Base-by-base conservation (phyloP, 1,140 invertebrate genomes). In the Drosophila subpulchrella region DNA sequence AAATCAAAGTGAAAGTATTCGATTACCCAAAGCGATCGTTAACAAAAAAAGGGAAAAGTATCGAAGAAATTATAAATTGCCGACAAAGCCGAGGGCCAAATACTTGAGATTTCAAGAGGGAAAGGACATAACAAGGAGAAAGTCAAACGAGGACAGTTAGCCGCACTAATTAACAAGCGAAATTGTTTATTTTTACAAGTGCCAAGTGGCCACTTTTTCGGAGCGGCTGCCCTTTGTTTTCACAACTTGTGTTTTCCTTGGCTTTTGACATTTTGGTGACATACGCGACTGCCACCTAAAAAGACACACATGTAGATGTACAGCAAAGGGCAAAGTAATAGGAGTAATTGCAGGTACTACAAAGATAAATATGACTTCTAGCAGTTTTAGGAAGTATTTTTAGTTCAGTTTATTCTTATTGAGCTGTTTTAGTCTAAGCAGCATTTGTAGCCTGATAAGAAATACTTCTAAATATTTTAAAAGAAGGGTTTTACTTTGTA, bases 141-240 rank as follows among this genome's bases (percentile, higher is more conserved):
- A 88, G 83, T 89, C 58, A 39, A 50, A 77, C 46, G 60, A 54
- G 55, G 83, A 88, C 83, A 88, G 72, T 86, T 89, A 77, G 86
- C 79, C 72, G 67, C 66, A 88, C 83, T 88, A 88, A 88, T 88
- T 88, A 88, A 88, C 83, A 80, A 83, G 79, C 63, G 59, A 61
- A 79, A 83, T 73, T 84, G 73, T 86, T 86, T 86, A 86, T 88
- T 88, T 80, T 83, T 80, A 83, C 83, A 86, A 86, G 81, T 85
- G 81, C 66, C 78, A 81, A 75, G 76, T 79, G 80, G 75, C 59
- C 77, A 61, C 54, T 77, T 75, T 41, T 36, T 15, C 41, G 27
- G 44, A 61, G 58, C 80, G 78, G 70, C 79, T 68, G 78, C 46
- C 51, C 57, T 86, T 80, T 88, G 83, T 88, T 88, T 88, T 89